Evolutionary conservation across 1,140 invertebrate genomes (phyloP).

Genomic region (Drosophila athabasca): DNA sequence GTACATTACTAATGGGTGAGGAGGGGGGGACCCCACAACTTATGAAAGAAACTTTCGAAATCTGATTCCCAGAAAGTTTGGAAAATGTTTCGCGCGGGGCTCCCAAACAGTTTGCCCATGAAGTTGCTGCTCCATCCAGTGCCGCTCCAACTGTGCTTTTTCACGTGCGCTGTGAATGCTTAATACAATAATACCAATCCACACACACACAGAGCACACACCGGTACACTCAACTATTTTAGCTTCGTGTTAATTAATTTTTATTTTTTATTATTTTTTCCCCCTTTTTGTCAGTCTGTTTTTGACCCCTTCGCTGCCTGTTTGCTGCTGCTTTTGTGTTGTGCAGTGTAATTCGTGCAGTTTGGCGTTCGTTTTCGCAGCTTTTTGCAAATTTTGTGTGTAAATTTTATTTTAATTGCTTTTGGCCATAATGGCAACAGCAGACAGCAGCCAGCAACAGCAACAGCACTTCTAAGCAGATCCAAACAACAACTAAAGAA

Average conservation of each 20-base stretch:
- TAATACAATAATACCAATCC: slow-evolving; percentile 50
- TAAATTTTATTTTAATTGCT: slow-evolving; percentile 77
- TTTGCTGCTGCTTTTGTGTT: slow-evolving; percentile 7
- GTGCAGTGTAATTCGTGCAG: slow-evolving; percentile 43
- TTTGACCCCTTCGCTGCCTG: not conserved
- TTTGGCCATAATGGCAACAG: slow-evolving; percentile 49
- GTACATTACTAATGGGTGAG: slow-evolving; percentile 3
- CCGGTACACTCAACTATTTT: slow-evolving; percentile 44
- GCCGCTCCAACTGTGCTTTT: slow-evolving; percentile 54
- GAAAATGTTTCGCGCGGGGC: slow-evolving; percentile 21
- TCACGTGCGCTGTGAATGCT: slow-evolving; percentile 70
- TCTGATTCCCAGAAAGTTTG: slow-evolving; percentile 45
- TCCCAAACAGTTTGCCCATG: slow-evolving; percentile 18
- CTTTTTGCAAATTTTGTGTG: slow-evolving; percentile 52
- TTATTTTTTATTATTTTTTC: slow-evolving; percentile 35
- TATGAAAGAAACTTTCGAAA: slow-evolving; percentile 28
- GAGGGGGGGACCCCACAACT: slow-evolving; percentile 5
- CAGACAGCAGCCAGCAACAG: not conserved
- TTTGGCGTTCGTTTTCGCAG: slow-evolving; percentile 45
- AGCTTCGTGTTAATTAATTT: slow-evolving; percentile 72
- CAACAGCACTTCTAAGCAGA: slow-evolving; percentile 15
- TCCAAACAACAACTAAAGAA: slow-evolving; percentile 24
- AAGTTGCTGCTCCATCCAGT: slow-evolving; percentile 10
- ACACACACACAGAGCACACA: slow-evolving; percentile 14
- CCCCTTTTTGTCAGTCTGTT: slow-evolving; percentile 4